Conservation (phyloP, 1,140 invertebrate genomes). For the Bombus cullumanus region DNA sequence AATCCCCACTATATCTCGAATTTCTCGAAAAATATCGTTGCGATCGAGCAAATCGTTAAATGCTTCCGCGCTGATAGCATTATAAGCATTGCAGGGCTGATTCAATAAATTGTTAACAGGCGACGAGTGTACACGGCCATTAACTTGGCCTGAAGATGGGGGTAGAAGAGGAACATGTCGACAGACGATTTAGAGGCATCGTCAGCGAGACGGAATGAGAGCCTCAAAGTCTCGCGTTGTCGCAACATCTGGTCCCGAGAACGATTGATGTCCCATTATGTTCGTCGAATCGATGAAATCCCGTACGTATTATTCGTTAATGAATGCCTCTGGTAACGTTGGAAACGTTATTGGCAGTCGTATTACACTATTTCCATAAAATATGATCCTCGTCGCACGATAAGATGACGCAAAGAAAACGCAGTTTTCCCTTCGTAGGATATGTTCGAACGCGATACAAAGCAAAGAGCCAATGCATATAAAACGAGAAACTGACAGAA, state of each 20-base stretch:
- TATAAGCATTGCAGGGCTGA: neutral
- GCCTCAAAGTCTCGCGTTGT: neutral
- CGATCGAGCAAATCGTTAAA: neutral
- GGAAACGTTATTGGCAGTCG: constrained; percentile 24
- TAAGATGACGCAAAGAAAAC: neutral
- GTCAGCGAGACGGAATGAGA: constrained; percentile 7
- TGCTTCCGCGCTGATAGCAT: neutral
- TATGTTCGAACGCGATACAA: neutral
- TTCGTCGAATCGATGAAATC: constrained; percentile 40
- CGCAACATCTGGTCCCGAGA: neutral
- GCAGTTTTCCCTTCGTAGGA: neutral
- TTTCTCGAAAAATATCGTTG: neutral
- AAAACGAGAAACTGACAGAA: neutral
- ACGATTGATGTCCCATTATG: constrained; percentile 30
- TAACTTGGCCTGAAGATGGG: neutral
- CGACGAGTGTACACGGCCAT: neutral
- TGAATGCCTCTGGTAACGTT: constrained; percentile 18
- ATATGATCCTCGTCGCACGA: neutral
- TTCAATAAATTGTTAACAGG: constrained; percentile 15
- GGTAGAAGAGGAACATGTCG: neutral
- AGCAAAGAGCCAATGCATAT: neutral
- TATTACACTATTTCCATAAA: neutral
- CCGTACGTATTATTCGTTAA: constrained; percentile 32
- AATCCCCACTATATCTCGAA: neutral
- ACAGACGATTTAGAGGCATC: neutral